Evolutionary conservation across 2,797 vertebrate genomes (phyloP).

Genomic region (Hylomyscus alleni): DNA sequence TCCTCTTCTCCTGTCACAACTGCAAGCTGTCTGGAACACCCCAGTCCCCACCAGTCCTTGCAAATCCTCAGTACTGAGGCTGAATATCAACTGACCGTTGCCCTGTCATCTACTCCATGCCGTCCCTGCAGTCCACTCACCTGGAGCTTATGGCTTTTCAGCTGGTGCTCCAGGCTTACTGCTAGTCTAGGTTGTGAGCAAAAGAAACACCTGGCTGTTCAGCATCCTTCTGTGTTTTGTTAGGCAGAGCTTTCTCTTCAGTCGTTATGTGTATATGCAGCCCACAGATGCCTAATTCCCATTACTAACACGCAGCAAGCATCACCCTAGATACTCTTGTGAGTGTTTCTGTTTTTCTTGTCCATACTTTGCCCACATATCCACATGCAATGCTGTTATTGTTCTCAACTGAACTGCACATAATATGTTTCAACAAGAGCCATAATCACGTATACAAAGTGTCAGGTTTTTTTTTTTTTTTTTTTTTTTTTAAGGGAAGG

Average conservation of each 20-base stretch:
- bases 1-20: background rate
- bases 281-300: background rate
- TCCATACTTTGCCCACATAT: slow-evolving; percentile 2
- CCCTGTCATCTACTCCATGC: background rate
- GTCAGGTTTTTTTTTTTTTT: no score
- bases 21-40: background rate
- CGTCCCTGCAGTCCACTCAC: background rate
- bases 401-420: slow-evolving; percentile 60
- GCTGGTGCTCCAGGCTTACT: background rate
- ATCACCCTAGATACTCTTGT: background rate
- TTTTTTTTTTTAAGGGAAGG: slow-evolving; percentile 67
- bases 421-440: slow-evolving; percentile 66
- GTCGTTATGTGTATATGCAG: background rate
- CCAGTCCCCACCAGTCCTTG: background rate
- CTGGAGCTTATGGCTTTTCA: background rate
- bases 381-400: slow-evolving; percentile 24
- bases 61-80: background rate
- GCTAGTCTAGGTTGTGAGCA: background rate
- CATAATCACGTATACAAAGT: slow-evolving; percentile 51
- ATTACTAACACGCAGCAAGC: background rate
- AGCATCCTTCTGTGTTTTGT: background rate
- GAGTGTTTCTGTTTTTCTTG: slow-evolving; percentile 36
- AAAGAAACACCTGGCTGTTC: background rate
- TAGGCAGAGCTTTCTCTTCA: slow-evolving; percentile 1
- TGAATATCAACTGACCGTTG: background rate